Evolutionary conservation across 30 jellyfish, hydroid and myxozoan genomes (phyloP), one percentile per base, ranked within the genome.

Genomic region (Rhopilema esculentum): DNA sequence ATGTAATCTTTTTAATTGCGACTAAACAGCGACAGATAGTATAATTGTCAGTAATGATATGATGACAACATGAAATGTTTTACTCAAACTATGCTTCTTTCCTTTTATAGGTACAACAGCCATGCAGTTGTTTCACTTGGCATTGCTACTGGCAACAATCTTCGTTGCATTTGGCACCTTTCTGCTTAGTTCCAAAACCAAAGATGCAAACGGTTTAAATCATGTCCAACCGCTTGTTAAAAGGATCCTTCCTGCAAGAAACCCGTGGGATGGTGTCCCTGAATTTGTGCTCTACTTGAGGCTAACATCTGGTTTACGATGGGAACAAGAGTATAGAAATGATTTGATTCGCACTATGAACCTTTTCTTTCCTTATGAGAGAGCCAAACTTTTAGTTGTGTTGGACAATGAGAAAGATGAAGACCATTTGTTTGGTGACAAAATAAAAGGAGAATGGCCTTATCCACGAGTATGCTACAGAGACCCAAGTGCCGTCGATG

Each of bases 361-460:
- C n/a, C 50, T 86, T 24, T 86, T 86, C 80, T 86, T 62, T 48
- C 95, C 95, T 15, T 32, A 52, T 8, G 62, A 75, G 8, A 8
- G 75, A 49, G 50, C 20, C 32, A 63, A 57, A 16, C 27, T 86
- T 23, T 16, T 67, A 22, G 30, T 86, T 7, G 95, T 75, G 1
- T 40, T 86, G 31, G 84, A 86, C 66, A 52, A 49, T 18, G 95
- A 86, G 63, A 66, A 28, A n/a, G 49, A 61, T 17, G 20, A 77
- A 25, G 95, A 86, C 50, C 95, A 77, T 49, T 29, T 17, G n/a
- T 16, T 27, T 8, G 95, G 95, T 2, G 69, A 52, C 4, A 49
- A 66, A 57, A 9, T 86, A 57, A 49, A 2, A 0, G 22, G 1
- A 16, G 66, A 66, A 29, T 84, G 93, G 93, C 87, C 93, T 6